Percentiles rank a stretch among this genome's conserved stretches.
phyloP scores from a whole-genome alignment of 2,797 vertebrate genomes.

The Allobates femoralis region DNA sequence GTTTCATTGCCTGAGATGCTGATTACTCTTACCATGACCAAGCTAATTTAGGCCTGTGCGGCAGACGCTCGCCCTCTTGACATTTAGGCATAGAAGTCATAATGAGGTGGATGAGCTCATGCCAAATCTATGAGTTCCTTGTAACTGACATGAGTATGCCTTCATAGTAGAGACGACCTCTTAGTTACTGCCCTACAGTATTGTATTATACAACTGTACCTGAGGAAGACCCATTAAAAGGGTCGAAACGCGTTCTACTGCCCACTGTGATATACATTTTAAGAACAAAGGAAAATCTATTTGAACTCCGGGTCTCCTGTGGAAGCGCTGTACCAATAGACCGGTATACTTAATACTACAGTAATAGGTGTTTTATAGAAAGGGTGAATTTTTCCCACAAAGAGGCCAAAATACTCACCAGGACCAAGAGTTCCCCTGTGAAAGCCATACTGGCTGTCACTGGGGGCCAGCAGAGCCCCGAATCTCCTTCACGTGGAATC shows the following conservation, averaged over 20 bases:
- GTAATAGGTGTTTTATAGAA: background rate
- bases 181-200: background rate
- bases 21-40: constrained; percentile 37
- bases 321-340: no score
- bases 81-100: constrained; percentile 32
- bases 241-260: no score
- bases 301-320: no score
- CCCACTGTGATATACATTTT: no score
- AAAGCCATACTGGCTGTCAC: no score
- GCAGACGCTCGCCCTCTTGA: constrained; percentile 29
- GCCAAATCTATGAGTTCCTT: constrained; percentile 30
- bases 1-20: constrained; percentile 2
- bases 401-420: background rate
- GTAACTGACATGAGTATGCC: constrained; percentile 24
- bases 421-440: background rate
- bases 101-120: constrained; percentile 47
- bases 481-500: no score
- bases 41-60: constrained; percentile 40
- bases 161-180: background rate
- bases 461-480: no score
- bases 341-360: no score
- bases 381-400: background rate
- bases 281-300: no score
- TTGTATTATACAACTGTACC: no score
- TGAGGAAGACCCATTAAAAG: no score